Base-by-base conservation (phyloP, 1,140 invertebrate genomes). In the Drosophila kohkoa region DNA sequence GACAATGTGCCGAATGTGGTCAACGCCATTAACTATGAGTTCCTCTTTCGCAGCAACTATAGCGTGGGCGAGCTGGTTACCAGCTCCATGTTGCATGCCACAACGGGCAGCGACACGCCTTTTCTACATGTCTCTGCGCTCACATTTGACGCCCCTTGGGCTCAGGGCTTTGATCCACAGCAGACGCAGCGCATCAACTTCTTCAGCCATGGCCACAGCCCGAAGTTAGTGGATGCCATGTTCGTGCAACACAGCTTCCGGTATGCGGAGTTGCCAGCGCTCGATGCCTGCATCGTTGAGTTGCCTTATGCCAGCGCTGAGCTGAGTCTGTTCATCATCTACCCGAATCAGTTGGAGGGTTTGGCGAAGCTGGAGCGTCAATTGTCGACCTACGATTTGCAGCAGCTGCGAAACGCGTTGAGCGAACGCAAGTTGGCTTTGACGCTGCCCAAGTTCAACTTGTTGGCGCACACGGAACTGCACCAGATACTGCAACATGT, bases 121-220 rank as follows among this genome's bases (percentile, higher is more conserved):
- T 83, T 87, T 5, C 15, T 87, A 5, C 83, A 88, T 7, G 74
- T 62, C 35, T 82, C 83, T 11, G 77, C 79, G 0, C 11, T 88
- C 13, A 83, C 74, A 10, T 87, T 87, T 4, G 57, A 49, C 0
- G 80, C 77, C 0, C 80, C 81, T n/a, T 87, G 81, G 77, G 49
- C 64, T 0, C 68, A 74, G 45, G 74, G 48, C 5, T 89, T 87
- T 49, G 81, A 87, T 62, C 52, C 77, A 0, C 38, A 49, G 11
- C 64, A 87, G 38, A 87, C 85, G 30, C 80, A 78, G 32, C 48
- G 70, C 59, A 63, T 89, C 25, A 77, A 85, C 41, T 88, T 88
- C 60, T 65, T 81, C 5, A 74, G 30, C 5, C 51, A 68, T 51
- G 55, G 45, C 15, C 28, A 11, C 4, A 51, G 28, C 0, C 73